phyloP scores from a whole-genome alignment of 2,113 vertebrate genomes.

The Boleophthalmus pectinirostris region DNA sequence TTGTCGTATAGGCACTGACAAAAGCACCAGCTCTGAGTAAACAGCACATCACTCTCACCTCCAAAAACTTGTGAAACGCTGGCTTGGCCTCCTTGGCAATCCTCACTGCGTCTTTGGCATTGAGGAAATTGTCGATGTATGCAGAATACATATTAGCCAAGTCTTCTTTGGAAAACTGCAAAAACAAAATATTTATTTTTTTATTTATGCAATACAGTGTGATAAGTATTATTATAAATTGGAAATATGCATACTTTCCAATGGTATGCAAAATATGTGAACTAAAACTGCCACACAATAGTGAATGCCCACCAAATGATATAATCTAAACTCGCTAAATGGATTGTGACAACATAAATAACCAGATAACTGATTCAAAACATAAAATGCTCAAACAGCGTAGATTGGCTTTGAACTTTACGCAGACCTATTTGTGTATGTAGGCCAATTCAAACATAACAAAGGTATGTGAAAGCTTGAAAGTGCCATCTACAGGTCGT shows the following conservation, averaged over 20 bases:
- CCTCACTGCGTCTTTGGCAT: slow-evolving; percentile 94
- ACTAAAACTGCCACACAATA: too few relatives aligned
- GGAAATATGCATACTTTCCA: background rate
- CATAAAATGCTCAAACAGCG: too few relatives aligned
- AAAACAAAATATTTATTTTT: background rate
- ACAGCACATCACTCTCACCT: slow-evolving; percentile 76
- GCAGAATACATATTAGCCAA: slow-evolving; percentile 96
- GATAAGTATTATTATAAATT: background rate
- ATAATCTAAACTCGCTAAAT: too few relatives aligned
- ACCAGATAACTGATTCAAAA: too few relatives aligned
- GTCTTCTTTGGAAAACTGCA: slow-evolving; percentile 95
- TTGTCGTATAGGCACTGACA: slow-evolving; percentile 1
- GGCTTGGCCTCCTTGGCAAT: slow-evolving; percentile 95
- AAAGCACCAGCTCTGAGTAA: background rate
- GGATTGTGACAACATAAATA: too few relatives aligned
- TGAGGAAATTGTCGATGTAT: slow-evolving; percentile 98
- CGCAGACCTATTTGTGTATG: background rate
- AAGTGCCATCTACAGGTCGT: background rate
- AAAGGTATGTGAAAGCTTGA: background rate
- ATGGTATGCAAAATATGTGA: background rate
- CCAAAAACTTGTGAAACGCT: slow-evolving; percentile 96
- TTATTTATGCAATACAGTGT: background rate
- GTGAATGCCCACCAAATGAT: too few relatives aligned
- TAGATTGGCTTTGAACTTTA: background rate
- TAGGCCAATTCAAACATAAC: background rate